A percentile compares a stretch with the other conserved stretches of the same genome.
Conservation (phyloP, 2,113 vertebrate species). For the Ochotona curzoniae region DNA sequence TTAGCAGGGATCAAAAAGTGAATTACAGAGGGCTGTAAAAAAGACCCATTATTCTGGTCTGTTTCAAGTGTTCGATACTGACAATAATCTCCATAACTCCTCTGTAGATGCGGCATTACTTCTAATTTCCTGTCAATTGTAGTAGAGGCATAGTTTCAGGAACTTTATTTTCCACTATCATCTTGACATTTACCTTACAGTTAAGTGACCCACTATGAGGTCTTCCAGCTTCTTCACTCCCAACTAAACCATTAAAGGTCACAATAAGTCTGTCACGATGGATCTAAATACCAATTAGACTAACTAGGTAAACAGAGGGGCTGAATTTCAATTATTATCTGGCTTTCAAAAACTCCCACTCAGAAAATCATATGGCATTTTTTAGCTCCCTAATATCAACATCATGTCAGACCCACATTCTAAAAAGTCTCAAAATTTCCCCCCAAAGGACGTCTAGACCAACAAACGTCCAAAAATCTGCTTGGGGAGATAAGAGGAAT, state of each 20-base stretch:
- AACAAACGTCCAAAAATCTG: neutral
- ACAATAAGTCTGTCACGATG: neutral
- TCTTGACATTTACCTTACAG: neutral
- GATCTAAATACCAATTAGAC: neutral
- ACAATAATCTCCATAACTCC: neutral
- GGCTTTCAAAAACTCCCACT: neutral
- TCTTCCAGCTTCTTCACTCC: neutral
- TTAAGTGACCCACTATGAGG: neutral
- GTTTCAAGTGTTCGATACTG: neutral
- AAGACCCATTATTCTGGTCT: neutral
- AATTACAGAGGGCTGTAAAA: neutral
- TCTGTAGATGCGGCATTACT: neutral
- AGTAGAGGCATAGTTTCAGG: neutral
- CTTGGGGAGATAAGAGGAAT: neutral
- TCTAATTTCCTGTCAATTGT: neutral
- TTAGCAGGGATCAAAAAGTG: neutral
- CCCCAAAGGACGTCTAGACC: neutral
- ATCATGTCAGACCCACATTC: neutral
- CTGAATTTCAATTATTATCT: conserved; percentile 12
- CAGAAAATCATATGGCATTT: neutral
- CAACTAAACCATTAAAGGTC: neutral
- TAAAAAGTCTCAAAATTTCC: neutral
- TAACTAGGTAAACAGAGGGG: neutral
- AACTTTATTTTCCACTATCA: neutral
- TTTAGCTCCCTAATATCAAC: neutral